Conservation (phyloP, 2,797 vertebrate genomes). For the Miichthys miiuy region DNA sequence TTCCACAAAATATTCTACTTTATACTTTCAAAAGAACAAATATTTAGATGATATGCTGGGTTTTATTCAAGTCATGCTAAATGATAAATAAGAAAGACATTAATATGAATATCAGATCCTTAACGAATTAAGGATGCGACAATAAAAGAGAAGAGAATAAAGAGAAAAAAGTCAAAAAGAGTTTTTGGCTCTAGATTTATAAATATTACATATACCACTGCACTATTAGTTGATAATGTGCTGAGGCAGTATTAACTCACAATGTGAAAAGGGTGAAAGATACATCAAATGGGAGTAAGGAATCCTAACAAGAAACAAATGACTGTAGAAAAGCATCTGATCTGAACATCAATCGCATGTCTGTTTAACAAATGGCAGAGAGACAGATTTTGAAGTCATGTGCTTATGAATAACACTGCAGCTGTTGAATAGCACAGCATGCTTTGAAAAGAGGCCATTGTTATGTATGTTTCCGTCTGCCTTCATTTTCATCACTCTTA, state of each 20-base stretch:
- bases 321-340: slow-evolving; percentile 39
- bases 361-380: slow-evolving; percentile 40
- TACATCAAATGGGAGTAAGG: not conserved
- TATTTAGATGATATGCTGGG: not conserved
- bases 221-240: slow-evolving; percentile 8
- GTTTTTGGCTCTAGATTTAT: slow-evolving; percentile 1
- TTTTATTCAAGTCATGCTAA: not conserved
- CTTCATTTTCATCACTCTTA: not conserved
- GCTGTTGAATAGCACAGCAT: slow-evolving; percentile 27
- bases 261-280: not conserved
- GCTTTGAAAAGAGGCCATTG: slow-evolving; percentile 18
- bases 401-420: slow-evolving; percentile 28
- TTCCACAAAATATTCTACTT: not conserved
- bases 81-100: not conserved
- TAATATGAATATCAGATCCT: too few species aligned
- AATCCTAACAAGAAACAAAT: slow-evolving; percentile 33
- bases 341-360: slow-evolving; percentile 35
- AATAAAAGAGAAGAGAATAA: not conserved
- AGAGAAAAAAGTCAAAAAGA: not conserved
- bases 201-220: not conserved
- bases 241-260: not conserved
- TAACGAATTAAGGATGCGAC: not conserved
- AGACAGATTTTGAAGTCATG: slow-evolving; percentile 28
- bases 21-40: not conserved
- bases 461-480: not conserved